phyloP scores from a whole-genome alignment of 1,140 invertebrate genomes.

The Glossosoma conforme region DNA sequence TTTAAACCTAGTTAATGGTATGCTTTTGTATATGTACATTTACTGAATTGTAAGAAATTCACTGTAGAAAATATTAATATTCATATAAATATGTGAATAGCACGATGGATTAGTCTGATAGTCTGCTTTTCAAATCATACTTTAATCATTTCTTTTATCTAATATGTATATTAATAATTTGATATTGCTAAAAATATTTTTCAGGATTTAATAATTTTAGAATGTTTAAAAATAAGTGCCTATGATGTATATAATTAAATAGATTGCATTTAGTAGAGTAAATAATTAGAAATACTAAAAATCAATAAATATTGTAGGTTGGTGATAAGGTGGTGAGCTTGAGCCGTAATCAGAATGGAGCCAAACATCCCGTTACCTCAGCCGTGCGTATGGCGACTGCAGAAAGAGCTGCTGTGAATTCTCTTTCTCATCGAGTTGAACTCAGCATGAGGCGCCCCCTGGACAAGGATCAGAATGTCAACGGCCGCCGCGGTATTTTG shows the following conservation, averaged over 20 bases:
- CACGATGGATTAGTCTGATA: no score
- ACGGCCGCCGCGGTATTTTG: conserved; percentile 61
- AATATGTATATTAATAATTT: not conserved
- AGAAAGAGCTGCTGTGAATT: conserved; percentile 38
- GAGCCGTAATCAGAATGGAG: conserved; percentile 52
- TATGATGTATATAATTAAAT: no score
- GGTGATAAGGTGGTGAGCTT: conserved; percentile 62
- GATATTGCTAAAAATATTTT: not conserved
- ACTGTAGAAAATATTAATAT: no score
- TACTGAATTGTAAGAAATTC: no score
- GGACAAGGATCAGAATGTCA: conserved; percentile 67
- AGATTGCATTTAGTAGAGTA: no score
- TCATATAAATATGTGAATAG: no score
- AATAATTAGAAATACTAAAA: no score
- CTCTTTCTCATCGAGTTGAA: conserved; percentile 42
- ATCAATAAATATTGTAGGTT: conserved; percentile 49
- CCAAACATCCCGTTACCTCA: conserved; percentile 44
- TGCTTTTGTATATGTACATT: not conserved
- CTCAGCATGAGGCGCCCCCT: conserved; percentile 46
- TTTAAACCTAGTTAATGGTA: no score
- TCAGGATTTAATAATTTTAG: no score
- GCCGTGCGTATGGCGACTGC: conserved; percentile 43
- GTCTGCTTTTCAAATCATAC: no score
- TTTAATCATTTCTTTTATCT: not conserved
- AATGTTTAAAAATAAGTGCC: no score